Evolutionary conservation across 2,888 invertebrate species (phyloP).

Genomic region (Dioctria linearis): DNA sequence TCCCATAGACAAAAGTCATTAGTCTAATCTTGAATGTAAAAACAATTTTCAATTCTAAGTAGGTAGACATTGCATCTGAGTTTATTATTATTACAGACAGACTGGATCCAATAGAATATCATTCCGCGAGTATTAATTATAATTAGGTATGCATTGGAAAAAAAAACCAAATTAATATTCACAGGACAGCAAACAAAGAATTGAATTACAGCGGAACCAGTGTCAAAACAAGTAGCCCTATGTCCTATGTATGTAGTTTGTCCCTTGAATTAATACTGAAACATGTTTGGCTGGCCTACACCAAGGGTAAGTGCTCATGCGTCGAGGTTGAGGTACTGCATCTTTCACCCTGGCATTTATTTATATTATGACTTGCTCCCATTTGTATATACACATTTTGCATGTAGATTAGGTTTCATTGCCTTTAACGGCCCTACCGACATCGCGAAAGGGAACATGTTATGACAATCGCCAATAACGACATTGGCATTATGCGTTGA

Average conservation of each 20-base stretch:
- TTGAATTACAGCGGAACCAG: constrained; percentile 4
- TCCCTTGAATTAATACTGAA: constrained; percentile 7
- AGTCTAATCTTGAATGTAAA: no score
- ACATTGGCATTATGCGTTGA: constrained; percentile 44
- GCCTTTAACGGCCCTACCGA: constrained; percentile 9
- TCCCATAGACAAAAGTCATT: no score
- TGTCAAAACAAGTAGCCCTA: constrained; percentile 25
- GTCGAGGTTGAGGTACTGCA: background rate
- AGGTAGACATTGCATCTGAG: no score
- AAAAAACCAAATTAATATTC: constrained; percentile 32
- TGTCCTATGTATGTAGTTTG: background rate
- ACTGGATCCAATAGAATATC: no score
- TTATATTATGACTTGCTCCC: constrained; percentile 45
- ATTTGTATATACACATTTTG: constrained; percentile 39
- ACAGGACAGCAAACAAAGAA: constrained; percentile 1
- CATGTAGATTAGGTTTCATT: constrained; percentile 40
- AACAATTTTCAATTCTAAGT: no score
- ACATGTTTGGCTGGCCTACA: background rate
- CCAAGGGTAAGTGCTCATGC: constrained; percentile 12
- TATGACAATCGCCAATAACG: constrained; percentile 34
- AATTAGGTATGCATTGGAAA: background rate
- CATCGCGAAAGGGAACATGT: constrained; percentile 34
- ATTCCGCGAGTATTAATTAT: no score
- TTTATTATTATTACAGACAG: no score
- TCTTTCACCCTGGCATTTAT: constrained; percentile 19